Conservation (phyloP, 1,140 invertebrate species). For the Plutomurus gul region DNA sequence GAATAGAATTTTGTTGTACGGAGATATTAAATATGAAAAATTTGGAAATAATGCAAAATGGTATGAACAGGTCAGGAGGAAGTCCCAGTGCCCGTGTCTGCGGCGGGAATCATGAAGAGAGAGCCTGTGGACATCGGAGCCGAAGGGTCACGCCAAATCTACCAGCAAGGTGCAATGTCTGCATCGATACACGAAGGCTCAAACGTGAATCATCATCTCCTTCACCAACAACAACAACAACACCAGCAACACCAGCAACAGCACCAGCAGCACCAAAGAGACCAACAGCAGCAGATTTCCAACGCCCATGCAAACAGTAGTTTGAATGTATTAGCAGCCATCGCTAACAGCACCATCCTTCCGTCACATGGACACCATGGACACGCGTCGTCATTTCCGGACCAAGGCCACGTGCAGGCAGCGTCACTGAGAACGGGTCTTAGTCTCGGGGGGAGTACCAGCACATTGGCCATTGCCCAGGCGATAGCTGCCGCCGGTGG, state of each 20-base stretch:
- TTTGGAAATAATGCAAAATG: background rate
- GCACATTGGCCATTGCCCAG: slow-evolving; percentile 30
- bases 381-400: background rate
- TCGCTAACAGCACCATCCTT: slow-evolving; percentile 13
- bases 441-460: background rate
- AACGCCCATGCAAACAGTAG: slow-evolving; percentile 27
- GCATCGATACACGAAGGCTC: background rate
- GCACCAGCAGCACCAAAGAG: background rate
- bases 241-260: slow-evolving; percentile 23
- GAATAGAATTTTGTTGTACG: too few relatives aligned
- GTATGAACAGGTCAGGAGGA: background rate
- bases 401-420: background rate
- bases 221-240: slow-evolving; percentile 21
- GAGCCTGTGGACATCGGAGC: background rate
- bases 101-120: background rate
- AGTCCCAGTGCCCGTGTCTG: background rate
- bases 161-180: background rate
- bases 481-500: slow-evolving; percentile 39
- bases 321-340: slow-evolving; percentile 36
- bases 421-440: background rate
- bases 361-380: background rate
- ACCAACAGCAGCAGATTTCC: background rate
- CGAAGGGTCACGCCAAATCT: background rate
- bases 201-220: background rate
- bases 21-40: background rate